These are phyloP conservation scores for Orthosia gothica DNA, from an alignment of 2,888 invertebrate species.

Conservation along the genomic window DNA sequence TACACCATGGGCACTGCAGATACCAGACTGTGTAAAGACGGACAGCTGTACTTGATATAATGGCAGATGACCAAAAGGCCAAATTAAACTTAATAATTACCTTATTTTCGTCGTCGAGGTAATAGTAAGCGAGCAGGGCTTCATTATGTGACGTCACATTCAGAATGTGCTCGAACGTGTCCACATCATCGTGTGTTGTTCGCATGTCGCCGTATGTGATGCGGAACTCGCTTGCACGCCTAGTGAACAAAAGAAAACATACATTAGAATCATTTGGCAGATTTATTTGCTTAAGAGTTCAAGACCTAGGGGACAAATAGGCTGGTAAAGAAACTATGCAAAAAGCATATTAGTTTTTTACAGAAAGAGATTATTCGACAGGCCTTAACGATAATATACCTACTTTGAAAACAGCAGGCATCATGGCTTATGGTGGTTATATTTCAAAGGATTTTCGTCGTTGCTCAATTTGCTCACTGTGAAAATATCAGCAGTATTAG, in stretches of 20 bases:
- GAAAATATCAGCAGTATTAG: neutral
- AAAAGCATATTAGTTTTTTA: neutral
- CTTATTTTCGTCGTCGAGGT: slow-evolving; percentile 96
- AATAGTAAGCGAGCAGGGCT: slow-evolving; percentile 97
- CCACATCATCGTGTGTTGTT: slow-evolving; percentile 83
- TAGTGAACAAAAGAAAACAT: slow-evolving; percentile 65
- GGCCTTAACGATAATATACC: neutral
- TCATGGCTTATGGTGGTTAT: too few species aligned
- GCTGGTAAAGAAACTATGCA: neutral
- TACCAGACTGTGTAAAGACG: neutral
- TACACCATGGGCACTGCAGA: neutral
- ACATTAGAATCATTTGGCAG: slow-evolving; percentile 9
- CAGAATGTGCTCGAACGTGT: slow-evolving; percentile 94
- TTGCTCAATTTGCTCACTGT: neutral
- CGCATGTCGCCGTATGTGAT: slow-evolving; percentile 83
- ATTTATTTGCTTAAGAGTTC: neutral
- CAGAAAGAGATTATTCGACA: neutral
- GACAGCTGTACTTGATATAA: neutral
- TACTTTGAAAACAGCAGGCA: neutral
- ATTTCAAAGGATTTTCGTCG: neutral
- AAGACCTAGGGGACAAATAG: neutral
- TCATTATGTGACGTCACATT: slow-evolving; percentile 97
- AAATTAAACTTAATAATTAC: slow-evolving; percentile 77
- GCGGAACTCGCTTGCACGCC: slow-evolving; percentile 86
- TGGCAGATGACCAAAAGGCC: neutral